Conservation (phyloP, 2,888 invertebrate species). For the Brassicogethes aeneus region DNA sequence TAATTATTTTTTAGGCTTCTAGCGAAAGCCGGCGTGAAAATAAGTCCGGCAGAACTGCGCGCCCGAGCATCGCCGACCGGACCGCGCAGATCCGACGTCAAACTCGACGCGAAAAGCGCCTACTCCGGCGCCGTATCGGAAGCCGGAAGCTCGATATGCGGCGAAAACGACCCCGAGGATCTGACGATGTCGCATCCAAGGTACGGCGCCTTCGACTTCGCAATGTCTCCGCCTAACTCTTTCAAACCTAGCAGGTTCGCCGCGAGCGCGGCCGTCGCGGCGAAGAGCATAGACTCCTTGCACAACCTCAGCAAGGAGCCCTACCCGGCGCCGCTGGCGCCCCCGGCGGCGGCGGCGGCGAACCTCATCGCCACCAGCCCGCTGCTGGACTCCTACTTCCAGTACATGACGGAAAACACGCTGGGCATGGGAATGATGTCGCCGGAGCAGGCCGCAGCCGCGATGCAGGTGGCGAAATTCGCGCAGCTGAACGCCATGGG, state of each 20-base stretch:
- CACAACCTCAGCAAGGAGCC: slow-evolving; percentile 59
- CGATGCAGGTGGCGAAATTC: slow-evolving; percentile 69
- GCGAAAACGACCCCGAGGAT: slow-evolving; percentile 77
- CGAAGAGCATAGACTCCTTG: slow-evolving; percentile 55
- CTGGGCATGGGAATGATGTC: slow-evolving; percentile 56
- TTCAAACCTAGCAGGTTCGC: slow-evolving; percentile 41
- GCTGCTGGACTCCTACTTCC: slow-evolving; percentile 72
- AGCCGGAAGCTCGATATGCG: slow-evolving; percentile 63
- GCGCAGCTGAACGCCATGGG: slow-evolving; percentile 66
- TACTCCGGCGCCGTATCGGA: slow-evolving; percentile 59
- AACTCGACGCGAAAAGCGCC: slow-evolving; percentile 65
- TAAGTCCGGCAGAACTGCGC: slow-evolving; percentile 72
- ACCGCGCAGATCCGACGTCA: slow-evolving; percentile 65
- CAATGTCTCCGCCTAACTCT: slow-evolving; percentile 45
- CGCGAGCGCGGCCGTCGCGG: slow-evolving; percentile 49
- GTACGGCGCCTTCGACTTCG: slow-evolving; percentile 35
- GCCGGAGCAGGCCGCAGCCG: slow-evolving; percentile 57
- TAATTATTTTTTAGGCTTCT: slow-evolving; percentile 51
- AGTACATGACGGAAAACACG: slow-evolving; percentile 79
- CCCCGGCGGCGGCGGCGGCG: slow-evolving; percentile 36
- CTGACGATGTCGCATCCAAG: slow-evolving; percentile 58
- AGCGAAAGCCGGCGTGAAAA: slow-evolving; percentile 83
- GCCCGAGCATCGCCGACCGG: slow-evolving; percentile 83
- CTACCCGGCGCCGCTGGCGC: slow-evolving; percentile 53
- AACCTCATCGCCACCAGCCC: slow-evolving; percentile 63